Evolutionary conservation across 2,113 vertebrate species (phyloP).

Genomic region (Poeciliopsis turrubarensis): DNA sequence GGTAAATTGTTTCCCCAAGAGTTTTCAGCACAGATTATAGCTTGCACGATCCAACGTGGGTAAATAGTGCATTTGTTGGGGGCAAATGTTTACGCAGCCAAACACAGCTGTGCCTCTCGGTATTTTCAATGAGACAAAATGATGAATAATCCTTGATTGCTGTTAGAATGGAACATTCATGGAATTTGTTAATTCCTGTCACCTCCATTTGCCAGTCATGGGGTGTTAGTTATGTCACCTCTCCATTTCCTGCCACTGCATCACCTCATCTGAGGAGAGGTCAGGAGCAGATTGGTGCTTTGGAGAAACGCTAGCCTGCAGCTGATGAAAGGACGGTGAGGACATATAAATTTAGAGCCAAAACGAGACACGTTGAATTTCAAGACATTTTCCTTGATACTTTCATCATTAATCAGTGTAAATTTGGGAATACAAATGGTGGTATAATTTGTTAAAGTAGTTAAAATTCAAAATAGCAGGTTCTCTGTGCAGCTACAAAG

Average conservation of each 20-base stretch:
- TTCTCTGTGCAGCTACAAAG: background rate
- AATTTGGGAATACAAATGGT: background rate
- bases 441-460: constrained; percentile 38
- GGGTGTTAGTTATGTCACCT: constrained; percentile 57
- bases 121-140: constrained; percentile 28
- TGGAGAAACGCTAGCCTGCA: constrained; percentile 44
- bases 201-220: constrained; percentile 57
- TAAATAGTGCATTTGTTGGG: constrained; percentile 7
- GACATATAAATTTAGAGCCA: constrained; percentile 22
- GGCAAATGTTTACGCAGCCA: constrained; percentile 4
- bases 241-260: constrained; percentile 43
- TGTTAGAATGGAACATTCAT: constrained; percentile 25
- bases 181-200: constrained; percentile 37
- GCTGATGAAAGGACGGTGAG: constrained; percentile 41
- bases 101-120: constrained; percentile 22
- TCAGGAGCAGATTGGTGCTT: constrained; percentile 48
- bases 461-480: constrained; percentile 1
- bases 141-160: constrained; percentile 42
- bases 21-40: background rate
- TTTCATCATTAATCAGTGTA: background rate
- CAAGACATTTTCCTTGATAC: background rate
- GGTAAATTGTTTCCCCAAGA: background rate
- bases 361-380: background rate
- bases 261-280: constrained; percentile 51
- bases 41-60: background rate